A percentile compares a stretch with the other conserved stretches of the same genome.
phyloP scores from a whole-genome alignment of 2,797 vertebrate genomes.

The Poeciliopsis turneri region DNA sequence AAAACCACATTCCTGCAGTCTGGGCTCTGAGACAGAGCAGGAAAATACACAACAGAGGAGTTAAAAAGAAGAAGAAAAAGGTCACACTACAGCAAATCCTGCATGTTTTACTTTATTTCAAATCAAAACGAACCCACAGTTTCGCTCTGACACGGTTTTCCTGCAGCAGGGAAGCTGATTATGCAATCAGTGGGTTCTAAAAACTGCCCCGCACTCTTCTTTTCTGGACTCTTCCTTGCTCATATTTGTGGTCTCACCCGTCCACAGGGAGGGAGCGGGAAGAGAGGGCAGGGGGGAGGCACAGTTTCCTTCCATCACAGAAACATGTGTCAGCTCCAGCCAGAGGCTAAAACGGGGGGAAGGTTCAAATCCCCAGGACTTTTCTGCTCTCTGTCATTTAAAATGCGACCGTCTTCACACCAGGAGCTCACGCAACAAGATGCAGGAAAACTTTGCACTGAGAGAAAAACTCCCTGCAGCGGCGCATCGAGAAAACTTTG shows the following conservation, averaged over 20 bases:
- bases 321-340: constrained; percentile 61
- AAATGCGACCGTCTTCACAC: background rate
- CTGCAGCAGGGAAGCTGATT: constrained; percentile 58
- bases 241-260: constrained; percentile 68
- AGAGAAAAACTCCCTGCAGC: background rate
- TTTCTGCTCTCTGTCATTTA: background rate
- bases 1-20: constrained; percentile 73
- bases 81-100: constrained; percentile 24
- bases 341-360: constrained; percentile 23
- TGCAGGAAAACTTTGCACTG: background rate
- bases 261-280: constrained; percentile 47
- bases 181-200: constrained; percentile 69
- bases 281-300: constrained; percentile 8
- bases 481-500: background rate
- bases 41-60: constrained; percentile 11
- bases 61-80: constrained; percentile 14
- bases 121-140: background rate
- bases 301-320: constrained; percentile 74
- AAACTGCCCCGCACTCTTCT: constrained; percentile 65
- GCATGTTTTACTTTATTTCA: background rate
- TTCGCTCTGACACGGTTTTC: constrained; percentile 18
- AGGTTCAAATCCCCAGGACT: constrained; percentile 15
- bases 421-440: background rate
- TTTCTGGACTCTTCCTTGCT: constrained; percentile 63
- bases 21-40: constrained; percentile 31